Conservation (phyloP, 2,888 invertebrate species). For the Halictus ligatus region DNA sequence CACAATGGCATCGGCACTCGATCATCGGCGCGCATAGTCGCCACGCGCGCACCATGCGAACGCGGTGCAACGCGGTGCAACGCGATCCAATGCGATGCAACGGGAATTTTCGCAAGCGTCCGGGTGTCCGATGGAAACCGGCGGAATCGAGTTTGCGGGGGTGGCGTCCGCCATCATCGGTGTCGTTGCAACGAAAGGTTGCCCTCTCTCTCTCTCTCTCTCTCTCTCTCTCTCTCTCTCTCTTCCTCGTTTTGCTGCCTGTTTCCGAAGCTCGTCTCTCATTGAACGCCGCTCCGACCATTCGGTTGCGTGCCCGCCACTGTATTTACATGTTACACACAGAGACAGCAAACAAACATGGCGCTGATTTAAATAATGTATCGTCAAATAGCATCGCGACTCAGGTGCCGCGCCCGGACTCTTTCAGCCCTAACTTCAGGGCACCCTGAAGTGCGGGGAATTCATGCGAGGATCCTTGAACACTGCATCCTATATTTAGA, state of each 20-base stretch:
- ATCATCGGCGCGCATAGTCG: slow-evolving; percentile 22
- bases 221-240: slow-evolving; percentile 8
- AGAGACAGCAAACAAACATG: slow-evolving; percentile 75
- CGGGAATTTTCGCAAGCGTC: slow-evolving; percentile 42
- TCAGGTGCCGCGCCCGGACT: slow-evolving; percentile 66
- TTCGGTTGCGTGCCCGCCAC: slow-evolving; percentile 48
- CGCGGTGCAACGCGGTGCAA: neutral
- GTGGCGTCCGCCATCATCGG: slow-evolving; percentile 47
- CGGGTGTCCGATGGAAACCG: slow-evolving; percentile 37
- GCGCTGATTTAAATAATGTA: slow-evolving; percentile 80
- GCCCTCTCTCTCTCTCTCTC: slow-evolving; percentile 2
- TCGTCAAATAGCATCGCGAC: slow-evolving; percentile 71
- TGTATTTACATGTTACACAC: slow-evolving; percentile 76
- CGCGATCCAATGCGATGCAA: slow-evolving; percentile 1
- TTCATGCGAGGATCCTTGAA: neutral
- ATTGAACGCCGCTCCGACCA: slow-evolving; percentile 33
- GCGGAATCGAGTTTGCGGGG: slow-evolving; percentile 64
- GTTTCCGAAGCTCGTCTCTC: slow-evolving; percentile 54
- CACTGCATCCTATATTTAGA: neutral
- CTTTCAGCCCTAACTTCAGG: slow-evolving; percentile 43
- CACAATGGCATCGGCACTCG: slow-evolving; percentile 43
- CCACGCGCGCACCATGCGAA: neutral
- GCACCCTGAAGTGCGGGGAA: neutral
- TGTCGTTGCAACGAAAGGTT: slow-evolving; percentile 38
- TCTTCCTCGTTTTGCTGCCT: slow-evolving; percentile 21